Evolutionary conservation across 2,113 vertebrate genomes (phyloP), one percentile per base, ranked within the genome.

Genomic region (Henicopernis longicauda): DNA sequence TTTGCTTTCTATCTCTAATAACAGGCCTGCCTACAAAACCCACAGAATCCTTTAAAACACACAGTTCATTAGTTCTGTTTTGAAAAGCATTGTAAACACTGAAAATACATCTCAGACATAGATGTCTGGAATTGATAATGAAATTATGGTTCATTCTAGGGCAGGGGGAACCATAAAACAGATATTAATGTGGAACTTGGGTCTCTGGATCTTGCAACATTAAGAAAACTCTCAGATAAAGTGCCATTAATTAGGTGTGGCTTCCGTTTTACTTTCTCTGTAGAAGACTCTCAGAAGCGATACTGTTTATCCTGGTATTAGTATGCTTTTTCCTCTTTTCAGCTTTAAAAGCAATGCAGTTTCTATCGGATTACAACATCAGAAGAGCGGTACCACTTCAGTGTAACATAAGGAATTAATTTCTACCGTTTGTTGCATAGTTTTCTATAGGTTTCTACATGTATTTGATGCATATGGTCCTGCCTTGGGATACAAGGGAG

Each of bases 11-110:
- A 6, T 82, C 83, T 95, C 86, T 61, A 54, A 72, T n/a, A 91
- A 71, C 91, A 87, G 77, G 19, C 65, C 78, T 87, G 86, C 55
- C 86, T 90, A 29, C 92, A 82, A 96, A 91, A 16, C 76, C 80
- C 61, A 57, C 73, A 61, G 92, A 93, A 93, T 82, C 80, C 77
- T 89, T 71, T 79, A 92, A 92, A 95, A 72, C 72, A 81, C 92
- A 92, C 89, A 91, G 83, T 95, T 97, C 92, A 92, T 96, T 96
- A 95, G 94, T 20, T 92, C 69, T 92, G 76, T 92, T 95, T 95
- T 94, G 89, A 62, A 78, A 95, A 95, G 72, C 94, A 69, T 87
- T 97, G 91, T 82, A 96, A 95, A 96, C 92, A 93, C 72, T 13
- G 13, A 89, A 91, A 92, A 95, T 38, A 65, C 72, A 65, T 84